Evolutionary conservation across 2,888 invertebrate species (phyloP), one percentile per base, ranked within the genome.

Genomic region (Cataglyphis rosenhaueri): DNA sequence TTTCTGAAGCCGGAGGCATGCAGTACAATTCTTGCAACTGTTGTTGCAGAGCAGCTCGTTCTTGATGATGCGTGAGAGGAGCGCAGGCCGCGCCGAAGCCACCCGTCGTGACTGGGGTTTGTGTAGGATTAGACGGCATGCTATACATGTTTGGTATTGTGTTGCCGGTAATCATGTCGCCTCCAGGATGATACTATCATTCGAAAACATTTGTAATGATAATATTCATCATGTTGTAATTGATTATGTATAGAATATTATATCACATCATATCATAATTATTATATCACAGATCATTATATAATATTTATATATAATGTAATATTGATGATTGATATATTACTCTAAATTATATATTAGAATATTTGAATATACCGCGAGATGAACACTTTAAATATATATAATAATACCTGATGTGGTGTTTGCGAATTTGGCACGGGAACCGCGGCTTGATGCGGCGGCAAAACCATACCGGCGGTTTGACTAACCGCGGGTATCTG

Each of bases 1-100:
- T 97, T 94, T 98, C 98, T 64, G 97, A 96, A 55, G 96, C 97
- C 25, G 98, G 97, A 61, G 98, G 98, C 96, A 98, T 97, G 92
- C 98, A 98, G 93, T 97, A 98, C 82, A 98, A 95, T 94, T 98
- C 98, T 94, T 98, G 98, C 82, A 98, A 95, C 95, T 98, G 98
- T 93, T 98, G 98, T 92, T 98, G 98, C 86, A 98, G 94, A 3
- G 98, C 97, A 18, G 98, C 97, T 92, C 97, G 96, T 95, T 98
- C 98, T 95, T 98, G 98, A 91, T 98, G 97, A 95, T 98, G 98
- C 84, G 96, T 95, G 81, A 97, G 95, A 0, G 97, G 96, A 62
- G 96, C 95, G 76, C 93, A 92, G 5, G 93, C 81, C 68, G 93
- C 96, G 94, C 94, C 96, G 95, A 91, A 95, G 83, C 92, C 93